A percentile compares a stretch with the other conserved stretches of the same genome.
Evolutionary conservation across 1,140 invertebrate genomes (phyloP).

Genomic region (Stenopsyche tienmushanensis): DNA sequence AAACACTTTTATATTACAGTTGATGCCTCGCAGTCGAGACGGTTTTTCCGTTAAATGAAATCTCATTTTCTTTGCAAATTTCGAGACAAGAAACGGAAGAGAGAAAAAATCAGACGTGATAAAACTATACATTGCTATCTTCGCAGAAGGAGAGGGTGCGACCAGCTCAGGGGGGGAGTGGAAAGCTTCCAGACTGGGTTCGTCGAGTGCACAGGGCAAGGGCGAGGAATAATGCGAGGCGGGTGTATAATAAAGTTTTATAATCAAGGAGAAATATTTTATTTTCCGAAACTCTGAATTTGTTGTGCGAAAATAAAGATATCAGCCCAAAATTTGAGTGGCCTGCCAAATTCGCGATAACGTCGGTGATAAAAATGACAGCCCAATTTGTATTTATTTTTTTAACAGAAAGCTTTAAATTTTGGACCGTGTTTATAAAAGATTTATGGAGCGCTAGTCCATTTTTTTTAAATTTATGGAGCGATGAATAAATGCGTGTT

Average conservation of each 20-base stretch:
- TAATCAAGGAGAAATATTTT: slow-evolving; percentile 5
- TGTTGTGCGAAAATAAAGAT: too few relatives aligned
- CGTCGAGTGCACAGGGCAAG: not conserved
- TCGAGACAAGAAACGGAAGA: slow-evolving; percentile 21
- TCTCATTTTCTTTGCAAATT: slow-evolving; percentile 41
- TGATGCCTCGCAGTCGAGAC: slow-evolving; percentile 23
- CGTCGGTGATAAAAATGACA: too few relatives aligned
- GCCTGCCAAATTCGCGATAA: too few relatives aligned
- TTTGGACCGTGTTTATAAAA: too few relatives aligned
- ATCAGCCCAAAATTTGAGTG: too few relatives aligned
- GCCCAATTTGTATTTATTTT: too few relatives aligned
- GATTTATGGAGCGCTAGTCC: too few relatives aligned
- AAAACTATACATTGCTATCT: slow-evolving; percentile 37
- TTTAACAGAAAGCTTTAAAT: too few relatives aligned
- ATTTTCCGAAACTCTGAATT: too few relatives aligned
- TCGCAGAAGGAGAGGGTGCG: slow-evolving; percentile 6
- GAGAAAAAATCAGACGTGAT: slow-evolving; percentile 38
- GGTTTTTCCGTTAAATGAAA: slow-evolving; percentile 38
- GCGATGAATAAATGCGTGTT: too few relatives aligned
- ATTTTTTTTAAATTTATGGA: too few relatives aligned
- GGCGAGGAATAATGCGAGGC: not conserved
- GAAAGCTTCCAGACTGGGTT: not conserved
- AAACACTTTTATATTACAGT: slow-evolving; percentile 30
- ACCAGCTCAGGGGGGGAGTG: not conserved
- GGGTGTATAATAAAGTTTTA: slow-evolving; percentile 1